Percentiles rank a stretch among this genome's conserved stretches.
Conservation (phyloP, 2,888 invertebrate species). For the Drosophila helvetica region DNA sequence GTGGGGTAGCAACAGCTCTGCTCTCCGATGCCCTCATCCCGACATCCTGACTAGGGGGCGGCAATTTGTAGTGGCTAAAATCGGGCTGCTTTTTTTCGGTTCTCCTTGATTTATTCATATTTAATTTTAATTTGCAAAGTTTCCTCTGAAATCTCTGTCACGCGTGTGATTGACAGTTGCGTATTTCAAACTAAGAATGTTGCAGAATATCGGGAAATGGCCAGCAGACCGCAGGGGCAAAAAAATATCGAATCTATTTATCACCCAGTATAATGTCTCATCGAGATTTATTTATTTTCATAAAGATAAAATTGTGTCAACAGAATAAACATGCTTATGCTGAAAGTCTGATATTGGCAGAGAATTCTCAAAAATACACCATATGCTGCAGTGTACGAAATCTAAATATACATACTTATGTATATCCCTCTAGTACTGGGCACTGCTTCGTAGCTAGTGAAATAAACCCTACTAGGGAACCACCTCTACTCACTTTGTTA, state of each 20-base stretch:
- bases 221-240: not conserved
- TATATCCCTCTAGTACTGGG: too few relatives aligned
- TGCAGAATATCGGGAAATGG: constrained; percentile 1
- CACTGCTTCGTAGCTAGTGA: too few relatives aligned
- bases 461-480: too few relatives aligned
- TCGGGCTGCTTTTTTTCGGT: constrained; percentile 4
- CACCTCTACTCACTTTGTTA: too few relatives aligned
- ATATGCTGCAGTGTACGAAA: too few relatives aligned
- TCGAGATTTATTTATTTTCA: too few relatives aligned
- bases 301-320: too few relatives aligned
- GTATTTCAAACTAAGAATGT: constrained; percentile 19
- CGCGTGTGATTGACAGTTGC: constrained; percentile 38
- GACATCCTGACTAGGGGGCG: not conserved
- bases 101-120: constrained; percentile 46
- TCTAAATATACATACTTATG: too few relatives aligned
- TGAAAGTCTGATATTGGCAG: too few relatives aligned
- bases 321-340: too few relatives aligned
- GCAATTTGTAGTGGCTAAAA: constrained; percentile 18
- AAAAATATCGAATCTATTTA: constrained; percentile 1
- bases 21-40: not conserved
- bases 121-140: constrained; percentile 60
- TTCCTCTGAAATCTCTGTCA: constrained; percentile 42
- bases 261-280: not conserved
- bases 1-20: not conserved
- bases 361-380: too few relatives aligned